A percentile compares a stretch with the other conserved stretches of the same genome.
Conservation (phyloP, 2,797 vertebrate species). For the Tadarida brasiliensis region DNA sequence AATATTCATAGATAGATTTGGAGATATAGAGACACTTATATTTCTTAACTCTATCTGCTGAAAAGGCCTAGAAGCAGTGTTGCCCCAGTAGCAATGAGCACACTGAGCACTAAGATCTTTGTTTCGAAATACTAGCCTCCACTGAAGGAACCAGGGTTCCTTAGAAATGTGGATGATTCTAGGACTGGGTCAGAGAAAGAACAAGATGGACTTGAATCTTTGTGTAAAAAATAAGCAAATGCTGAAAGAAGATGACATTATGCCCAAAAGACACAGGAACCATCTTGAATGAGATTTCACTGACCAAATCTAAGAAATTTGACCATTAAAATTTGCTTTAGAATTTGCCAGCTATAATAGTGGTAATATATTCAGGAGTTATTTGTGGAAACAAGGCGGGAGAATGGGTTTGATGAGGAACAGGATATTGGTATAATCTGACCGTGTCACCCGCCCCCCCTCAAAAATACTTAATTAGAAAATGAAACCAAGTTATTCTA, state of each 20-base stretch:
- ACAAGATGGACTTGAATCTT: background rate
- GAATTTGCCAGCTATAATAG: background rate
- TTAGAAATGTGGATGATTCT: background rate
- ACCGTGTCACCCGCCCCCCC: background rate
- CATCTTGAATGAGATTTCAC: background rate
- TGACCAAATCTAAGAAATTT: background rate
- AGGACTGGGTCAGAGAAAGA: background rate
- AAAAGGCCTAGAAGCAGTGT: background rate
- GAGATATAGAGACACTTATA: background rate
- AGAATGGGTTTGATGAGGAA: background rate
- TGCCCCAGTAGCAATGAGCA: background rate
- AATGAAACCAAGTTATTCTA: background rate
- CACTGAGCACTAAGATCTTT: background rate
- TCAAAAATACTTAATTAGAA: conserved; percentile 1
- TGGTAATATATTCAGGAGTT: background rate
- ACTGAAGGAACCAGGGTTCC: background rate
- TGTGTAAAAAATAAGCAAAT: background rate
- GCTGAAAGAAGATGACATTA: background rate
- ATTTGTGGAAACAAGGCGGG: background rate
- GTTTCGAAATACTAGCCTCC: background rate
- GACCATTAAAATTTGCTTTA: background rate
- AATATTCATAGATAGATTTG: background rate
- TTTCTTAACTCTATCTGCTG: background rate
- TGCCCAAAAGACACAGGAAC: background rate
- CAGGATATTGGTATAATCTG: background rate